phyloP scores from a whole-genome alignment of 2,797 vertebrate species.

The Ctenosaura bakeri region DNA sequence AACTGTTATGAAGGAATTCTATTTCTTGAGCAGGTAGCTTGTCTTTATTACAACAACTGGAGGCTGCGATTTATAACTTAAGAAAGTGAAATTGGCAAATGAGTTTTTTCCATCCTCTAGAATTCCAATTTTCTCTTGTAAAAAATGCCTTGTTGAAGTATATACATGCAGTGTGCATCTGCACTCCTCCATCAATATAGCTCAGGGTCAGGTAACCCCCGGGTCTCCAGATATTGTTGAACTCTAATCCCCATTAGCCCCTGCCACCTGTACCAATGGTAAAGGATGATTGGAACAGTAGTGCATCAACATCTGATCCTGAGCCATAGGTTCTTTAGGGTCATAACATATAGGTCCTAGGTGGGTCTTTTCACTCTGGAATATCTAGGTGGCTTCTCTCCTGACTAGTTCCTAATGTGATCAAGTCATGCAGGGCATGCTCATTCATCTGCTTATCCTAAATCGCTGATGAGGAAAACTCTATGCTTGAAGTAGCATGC shows the following conservation, averaged over 20 bases:
- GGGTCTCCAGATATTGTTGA: background rate
- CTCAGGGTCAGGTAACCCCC: background rate
- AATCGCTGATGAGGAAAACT: background rate
- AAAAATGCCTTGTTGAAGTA: background rate
- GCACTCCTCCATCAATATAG: background rate
- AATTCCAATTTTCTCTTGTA: background rate
- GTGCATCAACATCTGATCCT: too few relatives aligned
- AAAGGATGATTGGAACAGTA: background rate
- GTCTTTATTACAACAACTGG: too few relatives aligned
- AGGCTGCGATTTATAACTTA: too few relatives aligned
- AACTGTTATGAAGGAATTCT: too few relatives aligned
- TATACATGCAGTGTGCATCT: background rate
- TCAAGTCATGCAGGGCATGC: background rate
- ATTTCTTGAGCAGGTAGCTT: too few relatives aligned
- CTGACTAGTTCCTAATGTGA: background rate
- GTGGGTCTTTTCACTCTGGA: background rate
- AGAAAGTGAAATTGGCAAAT: too few relatives aligned
- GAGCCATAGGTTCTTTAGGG: too few relatives aligned
- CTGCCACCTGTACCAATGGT: background rate
- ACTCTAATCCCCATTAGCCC: background rate
- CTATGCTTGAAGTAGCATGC: background rate
- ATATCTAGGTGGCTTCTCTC: background rate
- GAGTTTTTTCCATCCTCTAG: too few relatives aligned
- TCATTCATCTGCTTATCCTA: background rate
- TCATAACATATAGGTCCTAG: too few relatives aligned